Conservation (phyloP, 2,888 invertebrate species). For the Tubulanus polymorphus region DNA sequence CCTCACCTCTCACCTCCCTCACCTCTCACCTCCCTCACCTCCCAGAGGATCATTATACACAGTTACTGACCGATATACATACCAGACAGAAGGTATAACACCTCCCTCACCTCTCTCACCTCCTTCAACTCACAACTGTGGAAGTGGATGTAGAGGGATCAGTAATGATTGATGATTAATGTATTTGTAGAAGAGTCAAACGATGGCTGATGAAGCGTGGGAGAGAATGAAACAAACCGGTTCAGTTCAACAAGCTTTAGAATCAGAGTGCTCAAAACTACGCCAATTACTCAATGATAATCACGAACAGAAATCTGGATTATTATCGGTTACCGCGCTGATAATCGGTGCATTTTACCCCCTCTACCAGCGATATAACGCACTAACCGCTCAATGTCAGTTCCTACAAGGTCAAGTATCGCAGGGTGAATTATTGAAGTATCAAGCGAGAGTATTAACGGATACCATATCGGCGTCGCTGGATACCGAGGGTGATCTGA, state of each 20-base stretch:
- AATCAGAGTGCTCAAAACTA: conserved; percentile 38
- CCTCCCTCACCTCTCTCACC: no score
- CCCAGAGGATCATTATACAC: conserved; percentile 43
- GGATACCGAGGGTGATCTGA: conserved; percentile 13
- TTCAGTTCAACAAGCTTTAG: conserved; percentile 41
- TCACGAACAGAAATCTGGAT: conserved; percentile 30
- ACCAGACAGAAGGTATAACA: conserved; percentile 42
- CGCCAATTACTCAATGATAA: conserved; percentile 28
- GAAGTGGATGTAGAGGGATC: no score
- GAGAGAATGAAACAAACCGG: conserved; percentile 43
- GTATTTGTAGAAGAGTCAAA: conserved; percentile 46
- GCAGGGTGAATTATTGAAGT: conserved; percentile 36
- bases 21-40: no score
- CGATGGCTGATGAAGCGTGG: conserved; percentile 48
- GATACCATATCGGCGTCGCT: conserved; percentile 29
- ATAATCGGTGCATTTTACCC: conserved; percentile 46
- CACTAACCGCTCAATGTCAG: conserved; percentile 33
- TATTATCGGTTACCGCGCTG: conserved; percentile 40
- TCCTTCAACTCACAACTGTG: no score
- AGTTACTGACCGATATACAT: conserved; percentile 40
- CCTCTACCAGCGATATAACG: conserved; percentile 29
- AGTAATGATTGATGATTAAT: no score
- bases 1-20: no score
- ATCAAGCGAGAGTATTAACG: conserved; percentile 33
- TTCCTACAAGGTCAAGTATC: conserved; percentile 37